Evolutionary conservation across 2,113 vertebrate genomes (phyloP).

Genomic region (Seriola rivoliana): DNA sequence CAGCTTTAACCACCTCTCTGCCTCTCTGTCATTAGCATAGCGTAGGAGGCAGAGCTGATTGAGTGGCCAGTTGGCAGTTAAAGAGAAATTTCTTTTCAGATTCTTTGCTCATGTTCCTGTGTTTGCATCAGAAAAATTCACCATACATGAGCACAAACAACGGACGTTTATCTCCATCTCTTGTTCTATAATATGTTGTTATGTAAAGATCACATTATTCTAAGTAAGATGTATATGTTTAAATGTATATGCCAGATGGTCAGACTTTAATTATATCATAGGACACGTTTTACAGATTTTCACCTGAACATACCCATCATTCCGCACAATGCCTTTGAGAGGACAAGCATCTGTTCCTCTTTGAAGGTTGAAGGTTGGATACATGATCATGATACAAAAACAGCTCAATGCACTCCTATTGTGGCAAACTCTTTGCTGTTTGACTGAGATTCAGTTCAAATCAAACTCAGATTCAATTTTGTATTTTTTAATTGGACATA

Average conservation of each 20-base stretch:
- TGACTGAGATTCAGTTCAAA: too few relatives aligned
- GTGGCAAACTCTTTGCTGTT: too few relatives aligned
- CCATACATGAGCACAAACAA: background rate
- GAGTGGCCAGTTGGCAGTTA: constrained; percentile 76
- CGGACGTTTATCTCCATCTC: too few relatives aligned
- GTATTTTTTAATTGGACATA: background rate
- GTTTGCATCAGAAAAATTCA: constrained; percentile 29
- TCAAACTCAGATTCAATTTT: background rate
- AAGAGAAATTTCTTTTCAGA: constrained; percentile 58
- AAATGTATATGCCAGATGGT: constrained; percentile 8
- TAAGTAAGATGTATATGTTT: background rate
- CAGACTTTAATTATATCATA: constrained; percentile 2
- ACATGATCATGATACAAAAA: background rate
- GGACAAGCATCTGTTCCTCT: background rate
- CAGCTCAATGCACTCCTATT: background rate
- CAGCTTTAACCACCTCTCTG: constrained; percentile 71
- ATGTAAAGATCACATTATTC: too few relatives aligned
- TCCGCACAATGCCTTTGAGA: background rate
- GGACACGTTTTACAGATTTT: background rate
- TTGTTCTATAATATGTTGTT: too few relatives aligned
- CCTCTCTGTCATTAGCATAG: constrained; percentile 78
- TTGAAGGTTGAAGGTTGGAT: background rate
- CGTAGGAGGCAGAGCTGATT: constrained; percentile 77
- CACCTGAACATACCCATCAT: background rate
- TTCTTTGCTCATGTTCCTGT: constrained; percentile 63